Percentiles rank a stretch among this genome's conserved stretches.
Conservation (phyloP, 2,113 vertebrate species). For the Thalassarche chlororhynchos region DNA sequence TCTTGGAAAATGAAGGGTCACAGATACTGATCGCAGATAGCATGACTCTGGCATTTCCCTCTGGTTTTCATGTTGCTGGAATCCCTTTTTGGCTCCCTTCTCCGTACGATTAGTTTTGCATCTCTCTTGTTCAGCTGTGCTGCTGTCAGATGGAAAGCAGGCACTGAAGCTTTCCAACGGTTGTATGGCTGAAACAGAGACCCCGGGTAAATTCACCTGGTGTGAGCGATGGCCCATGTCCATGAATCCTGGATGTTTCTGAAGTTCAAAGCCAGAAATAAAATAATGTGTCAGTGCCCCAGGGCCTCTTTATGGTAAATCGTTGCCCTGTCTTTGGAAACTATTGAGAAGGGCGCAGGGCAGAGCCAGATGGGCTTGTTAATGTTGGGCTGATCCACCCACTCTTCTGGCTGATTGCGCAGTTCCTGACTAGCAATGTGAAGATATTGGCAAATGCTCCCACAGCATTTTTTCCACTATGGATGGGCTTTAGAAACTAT, state of each 20-base stretch:
- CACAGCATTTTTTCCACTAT: neutral
- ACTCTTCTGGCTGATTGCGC: neutral
- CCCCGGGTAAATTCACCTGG: neutral
- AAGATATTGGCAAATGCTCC: neutral
- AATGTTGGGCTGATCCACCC: neutral
- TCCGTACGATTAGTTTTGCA: neutral
- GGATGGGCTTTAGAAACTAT: neutral
- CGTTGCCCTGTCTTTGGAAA: neutral
- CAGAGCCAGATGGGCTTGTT: neutral
- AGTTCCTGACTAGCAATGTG: neutral
- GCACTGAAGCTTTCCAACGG: neutral
- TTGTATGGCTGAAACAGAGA: neutral
- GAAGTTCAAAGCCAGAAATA: constrained; percentile 35
- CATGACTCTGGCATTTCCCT: neutral
- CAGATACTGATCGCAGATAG: constrained; percentile 13
- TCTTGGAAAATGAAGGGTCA: constrained; percentile 46
- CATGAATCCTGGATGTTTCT: neutral
- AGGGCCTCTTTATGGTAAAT: neutral
- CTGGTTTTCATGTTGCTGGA: constrained; percentile 25
- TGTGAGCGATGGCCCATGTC: neutral
- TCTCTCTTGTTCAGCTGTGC: constrained; percentile 23
- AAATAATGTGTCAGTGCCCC: neutral
- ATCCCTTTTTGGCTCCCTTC: constrained; percentile 42
- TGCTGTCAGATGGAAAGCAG: constrained; percentile 37
- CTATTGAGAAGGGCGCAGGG: neutral